These are phyloP conservation scores for Morpho deidamia DNA, from an alignment of 2,888 invertebrate genomes.

Conservation along the genomic window DNA sequence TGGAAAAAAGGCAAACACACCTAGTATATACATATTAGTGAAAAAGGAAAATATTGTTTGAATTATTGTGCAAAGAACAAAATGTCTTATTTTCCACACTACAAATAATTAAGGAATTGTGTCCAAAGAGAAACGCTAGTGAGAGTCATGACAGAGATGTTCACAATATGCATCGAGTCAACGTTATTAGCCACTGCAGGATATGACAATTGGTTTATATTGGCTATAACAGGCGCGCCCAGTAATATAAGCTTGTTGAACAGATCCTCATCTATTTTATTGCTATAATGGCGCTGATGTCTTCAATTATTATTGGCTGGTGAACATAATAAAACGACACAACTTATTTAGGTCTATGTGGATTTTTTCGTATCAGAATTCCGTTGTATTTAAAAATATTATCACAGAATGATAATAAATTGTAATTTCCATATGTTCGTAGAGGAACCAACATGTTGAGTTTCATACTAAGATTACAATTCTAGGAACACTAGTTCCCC, in stretches of 20 bases:
- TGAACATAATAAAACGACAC: neutral
- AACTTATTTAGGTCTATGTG: neutral
- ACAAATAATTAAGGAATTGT: too few species aligned
- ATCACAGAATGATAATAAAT: too few species aligned
- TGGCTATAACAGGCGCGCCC: slow-evolving; percentile 52
- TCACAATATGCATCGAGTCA: slow-evolving; percentile 29
- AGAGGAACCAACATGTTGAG: too few species aligned
- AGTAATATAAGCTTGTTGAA: slow-evolving; percentile 32
- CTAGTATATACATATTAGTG: too few species aligned
- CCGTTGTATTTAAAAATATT: neutral
- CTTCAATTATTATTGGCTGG: slow-evolving; percentile 14
- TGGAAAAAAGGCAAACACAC: too few species aligned
- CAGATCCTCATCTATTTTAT: slow-evolving; percentile 32
- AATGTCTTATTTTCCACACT: too few species aligned
- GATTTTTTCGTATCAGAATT: neutral
- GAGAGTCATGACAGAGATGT: neutral
- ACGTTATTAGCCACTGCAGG: slow-evolving; percentile 32
- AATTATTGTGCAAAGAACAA: too few species aligned
- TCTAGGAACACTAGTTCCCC: too few species aligned
- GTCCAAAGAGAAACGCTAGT: too few species aligned
- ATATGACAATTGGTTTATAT: slow-evolving; percentile 66
- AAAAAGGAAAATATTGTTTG: too few species aligned
- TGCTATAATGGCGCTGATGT: slow-evolving; percentile 17
- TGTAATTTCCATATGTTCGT: too few species aligned
- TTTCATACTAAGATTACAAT: too few species aligned